Evolutionary conservation across 2,113 vertebrate genomes (phyloP), one percentile per base, ranked within the genome.

Genomic region (Butorides virescens): DNA sequence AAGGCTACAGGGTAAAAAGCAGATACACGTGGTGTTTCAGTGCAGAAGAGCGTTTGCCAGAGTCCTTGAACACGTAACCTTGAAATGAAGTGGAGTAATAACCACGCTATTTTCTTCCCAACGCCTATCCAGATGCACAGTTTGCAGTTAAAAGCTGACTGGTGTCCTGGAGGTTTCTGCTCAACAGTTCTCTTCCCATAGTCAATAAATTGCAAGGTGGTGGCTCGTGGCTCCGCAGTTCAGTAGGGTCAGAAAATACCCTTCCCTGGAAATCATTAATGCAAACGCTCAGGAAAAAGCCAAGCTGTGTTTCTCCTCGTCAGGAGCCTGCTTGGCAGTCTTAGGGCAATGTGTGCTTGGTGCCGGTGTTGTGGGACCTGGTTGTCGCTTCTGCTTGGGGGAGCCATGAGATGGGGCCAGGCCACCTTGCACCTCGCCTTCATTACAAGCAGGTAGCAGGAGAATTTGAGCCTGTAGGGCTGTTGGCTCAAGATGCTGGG

Each of bases 101-200:
- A 80, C 32, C 53, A 4, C 50, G 71, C 17, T 37, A 53, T 89
- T 52, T 79, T 93, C 63, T 93, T 93, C 84, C 82, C 53, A 66
- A 4, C 90, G 92, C 78, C 94, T 96, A 47, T 91, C 89, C 93
- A 95, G 86, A 88, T 92, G 46, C 94, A 13, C 58, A 46, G 52
- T 55, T 62, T 61, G 68, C 39, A 47, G 52, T 66, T 22, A n/a
- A 65, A 78, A 71, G 37, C 30, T 74, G 70, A 32, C 79, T 52
- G 72, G 22, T 53, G 77, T 93, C 76, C 22, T 74, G 89, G 62
- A 86, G 52, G 16, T 49, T 74, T 88, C 62, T 9, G 20, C 78
- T 86, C n/a, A 32, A 36, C 8, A 4, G 39, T 52, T 88, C 78
- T 65, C 77, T 59, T 67, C 52, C 66, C 39, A 6, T 11, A 59